Percentiles rank a stretch among this genome's conserved stretches.
These are phyloP conservation scores for Phalacrocorax aristotelis DNA, from an alignment of 2,113 vertebrate genomes.

Conservation along the genomic window DNA sequence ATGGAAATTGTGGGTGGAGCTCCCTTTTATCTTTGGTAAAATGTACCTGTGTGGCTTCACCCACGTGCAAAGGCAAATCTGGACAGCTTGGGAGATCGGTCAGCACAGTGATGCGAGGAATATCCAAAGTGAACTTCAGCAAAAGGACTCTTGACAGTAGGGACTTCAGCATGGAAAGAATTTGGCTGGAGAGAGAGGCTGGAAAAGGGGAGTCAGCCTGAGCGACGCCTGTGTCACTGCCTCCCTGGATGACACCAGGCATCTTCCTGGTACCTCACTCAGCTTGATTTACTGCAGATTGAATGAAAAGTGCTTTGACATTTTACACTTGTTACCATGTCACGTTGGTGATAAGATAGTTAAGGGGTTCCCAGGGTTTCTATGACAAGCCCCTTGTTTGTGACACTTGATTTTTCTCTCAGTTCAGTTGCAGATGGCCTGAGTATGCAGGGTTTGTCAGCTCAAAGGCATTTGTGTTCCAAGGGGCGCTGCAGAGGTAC, in stretches of 20 bases:
- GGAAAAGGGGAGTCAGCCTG: background rate
- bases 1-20: background rate
- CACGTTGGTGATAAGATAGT: background rate
- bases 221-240: background rate
- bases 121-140: background rate
- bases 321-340: background rate
- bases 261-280: background rate
- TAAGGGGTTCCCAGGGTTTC: background rate
- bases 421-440: background rate
- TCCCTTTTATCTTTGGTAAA: background rate
- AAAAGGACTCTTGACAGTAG: background rate
- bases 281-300: background rate
- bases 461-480: background rate
- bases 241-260: background rate
- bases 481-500: background rate
- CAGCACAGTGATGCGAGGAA: background rate
- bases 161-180: background rate
- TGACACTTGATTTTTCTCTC: conserved; percentile 1
- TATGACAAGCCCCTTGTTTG: background rate
- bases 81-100: background rate
- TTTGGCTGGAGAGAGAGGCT: background rate
- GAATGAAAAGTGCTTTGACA: background rate
- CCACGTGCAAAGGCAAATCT: background rate
- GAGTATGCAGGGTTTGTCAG: background rate
- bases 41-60: background rate